Conservation (phyloP, 2,888 invertebrate species). For the Lasiommata megera region DNA sequence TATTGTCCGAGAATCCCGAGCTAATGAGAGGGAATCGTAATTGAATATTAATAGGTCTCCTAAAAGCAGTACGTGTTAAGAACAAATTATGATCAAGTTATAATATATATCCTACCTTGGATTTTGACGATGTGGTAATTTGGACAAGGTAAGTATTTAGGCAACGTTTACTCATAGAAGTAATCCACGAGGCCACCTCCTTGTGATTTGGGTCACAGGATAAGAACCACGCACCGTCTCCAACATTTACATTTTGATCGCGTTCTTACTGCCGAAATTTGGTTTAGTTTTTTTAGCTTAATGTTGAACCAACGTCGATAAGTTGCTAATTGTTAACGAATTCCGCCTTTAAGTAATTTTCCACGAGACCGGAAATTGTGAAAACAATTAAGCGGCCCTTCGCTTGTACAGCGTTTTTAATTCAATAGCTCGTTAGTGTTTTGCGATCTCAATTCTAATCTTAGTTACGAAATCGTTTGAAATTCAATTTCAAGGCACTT, state of each 20-base stretch:
- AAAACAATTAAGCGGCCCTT: background rate
- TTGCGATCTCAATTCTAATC: no score
- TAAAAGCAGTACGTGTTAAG: no score
- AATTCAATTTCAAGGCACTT: no score
- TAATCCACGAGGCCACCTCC: constrained; percentile 59
- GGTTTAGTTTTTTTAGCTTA: background rate
- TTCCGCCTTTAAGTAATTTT: constrained; percentile 41
- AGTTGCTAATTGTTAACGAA: constrained; percentile 64
- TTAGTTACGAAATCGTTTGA: no score
- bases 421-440: no score
- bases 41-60: no score
- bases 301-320: constrained; percentile 53
- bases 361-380: constrained; percentile 29
- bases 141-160: background rate
- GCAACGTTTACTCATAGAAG: constrained; percentile 15
- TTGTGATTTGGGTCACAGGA: constrained; percentile 76
- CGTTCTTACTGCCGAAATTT: constrained; percentile 41
- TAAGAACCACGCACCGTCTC: constrained; percentile 54
- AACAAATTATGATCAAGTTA: no score
- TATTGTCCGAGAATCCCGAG: no score
- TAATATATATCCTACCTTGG: no score
- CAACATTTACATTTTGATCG: constrained; percentile 76
- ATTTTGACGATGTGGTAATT: background rate
- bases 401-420: background rate
- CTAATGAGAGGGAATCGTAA: no score